Evolutionary conservation across 2,113 vertebrate species (phyloP).

Genomic region (Malaclemys terrapin): DNA sequence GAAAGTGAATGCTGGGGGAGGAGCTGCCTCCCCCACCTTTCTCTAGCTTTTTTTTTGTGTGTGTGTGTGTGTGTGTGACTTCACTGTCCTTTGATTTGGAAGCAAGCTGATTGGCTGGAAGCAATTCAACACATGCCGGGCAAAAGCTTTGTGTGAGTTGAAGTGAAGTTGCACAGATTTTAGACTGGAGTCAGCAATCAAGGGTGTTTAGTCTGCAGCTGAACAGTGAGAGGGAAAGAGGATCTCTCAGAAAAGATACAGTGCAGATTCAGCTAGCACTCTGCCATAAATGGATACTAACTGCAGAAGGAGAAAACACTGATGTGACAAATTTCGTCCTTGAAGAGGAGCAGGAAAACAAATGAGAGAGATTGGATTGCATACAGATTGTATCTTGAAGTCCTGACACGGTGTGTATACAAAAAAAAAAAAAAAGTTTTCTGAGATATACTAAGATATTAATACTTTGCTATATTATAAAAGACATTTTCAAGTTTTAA

Average conservation of each 20-base stretch:
- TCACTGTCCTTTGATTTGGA: conserved; percentile 79
- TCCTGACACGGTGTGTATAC: conserved; percentile 70
- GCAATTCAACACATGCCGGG: conserved; percentile 81
- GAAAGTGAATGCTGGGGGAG: conserved; percentile 68
- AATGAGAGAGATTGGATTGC: conserved; percentile 34
- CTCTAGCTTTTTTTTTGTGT: background rate
- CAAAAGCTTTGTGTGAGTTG: conserved; percentile 84
- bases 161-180: conserved; percentile 82
- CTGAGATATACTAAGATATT: conserved; percentile 18
- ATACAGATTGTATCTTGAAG: conserved; percentile 26
- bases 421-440: conserved; percentile 58
- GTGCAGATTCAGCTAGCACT: conserved; percentile 32
- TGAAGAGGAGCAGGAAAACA: background rate
- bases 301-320: background rate
- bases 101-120: conserved; percentile 83
- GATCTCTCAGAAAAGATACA: background rate
- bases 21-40: background rate
- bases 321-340: conserved; percentile 14
- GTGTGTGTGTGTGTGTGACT: conserved; percentile 55
- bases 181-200: conserved; percentile 80
- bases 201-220: conserved; percentile 80
- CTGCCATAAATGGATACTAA: conserved; percentile 41
- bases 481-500: conserved; percentile 46
- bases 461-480: conserved; percentile 11
- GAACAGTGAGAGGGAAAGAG: conserved; percentile 35